Base-by-base conservation (phyloP, 2,113 vertebrate genomes). In the Alaudala cheleensis region DNA sequence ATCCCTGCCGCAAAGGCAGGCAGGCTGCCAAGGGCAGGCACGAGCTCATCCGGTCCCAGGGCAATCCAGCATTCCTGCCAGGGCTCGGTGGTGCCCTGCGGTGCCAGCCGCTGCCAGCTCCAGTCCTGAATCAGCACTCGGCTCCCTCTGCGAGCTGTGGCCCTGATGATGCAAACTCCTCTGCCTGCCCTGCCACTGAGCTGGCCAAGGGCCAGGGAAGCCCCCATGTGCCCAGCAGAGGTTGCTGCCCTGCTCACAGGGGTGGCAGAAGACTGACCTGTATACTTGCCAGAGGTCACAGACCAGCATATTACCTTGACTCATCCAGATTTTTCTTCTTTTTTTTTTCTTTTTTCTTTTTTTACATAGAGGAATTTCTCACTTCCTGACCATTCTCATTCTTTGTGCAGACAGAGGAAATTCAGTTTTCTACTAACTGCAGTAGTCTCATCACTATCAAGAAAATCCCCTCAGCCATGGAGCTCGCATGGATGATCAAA, bases 1-100 rank as follows among this genome's bases (percentile, higher is more conserved):
- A 92, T 67, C 76, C 70, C 84, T 81, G 84, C 84, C 65, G 81
- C 53, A 34, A 42, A 83, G 72, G 62, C 74, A 64, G 86, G 82
- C 79, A 86, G 53, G 53, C 81, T 88, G 86, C 90, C 90, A 91
- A 89, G 37, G 81, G 64, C 81, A 94, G 92, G 69, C 84, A 91
- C 7, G 7, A 93, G 73, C 72, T 93, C 56, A 61, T 60, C 44
- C 5, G 1, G 45, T 51, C 84, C 49, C 87, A 39, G 57, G 61
- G 71, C 82, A 79, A 2, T 2, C 6, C 61, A 67, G 18, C 83
- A 72, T 54, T 51, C 69, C 91, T 60, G 3, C 23, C 62, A 72
- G 58, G 58, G 60, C 85, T 88, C 45, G 0, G 37, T 0, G 16
- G 29, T 69, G 64, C 45, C 81, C 56, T 29, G 34, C 2, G 6